Base-by-base conservation (phyloP, 2,113 vertebrate species). In the Cebidichthys violaceus region DNA sequence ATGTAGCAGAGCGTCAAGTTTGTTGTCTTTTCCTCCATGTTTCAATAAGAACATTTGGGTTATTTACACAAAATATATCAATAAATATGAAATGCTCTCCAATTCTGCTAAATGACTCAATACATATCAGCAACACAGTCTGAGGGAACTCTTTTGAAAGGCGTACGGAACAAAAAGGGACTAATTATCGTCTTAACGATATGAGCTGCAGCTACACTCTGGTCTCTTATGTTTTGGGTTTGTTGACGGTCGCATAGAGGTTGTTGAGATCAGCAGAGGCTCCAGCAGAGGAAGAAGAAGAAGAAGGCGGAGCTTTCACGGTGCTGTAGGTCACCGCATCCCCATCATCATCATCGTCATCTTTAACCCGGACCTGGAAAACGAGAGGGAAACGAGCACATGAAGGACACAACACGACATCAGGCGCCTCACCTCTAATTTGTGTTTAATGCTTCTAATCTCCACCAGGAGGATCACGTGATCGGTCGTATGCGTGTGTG, bases 241-340 rank as follows among this genome's bases (percentile, higher is more conserved):
- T n/a, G 11, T 22, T 66, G 73, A 83, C 1, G 31, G 67, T 47
- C 1, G 76, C 35, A 1, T 86, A 77, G 50, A 83, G 37, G 17
- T 3, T 1, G 31, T 8, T 75, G 61, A 31, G 39, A 43, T 86
- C 77, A 35, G 27, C n/a, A 2, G 77, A 77, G n/a, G 33, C 45
- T 43, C 17, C 47, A 41, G 47, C 61, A 66, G 61, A 33, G 59
- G 62, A 33, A 68, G 62, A 2, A 29, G 39, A 50, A 13, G 50
- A 41, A 29, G 39, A 50, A 13, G 50, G 31, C 1, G 22, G 0
- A 50, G 14, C 6, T 35, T 41, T 89, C 37, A 89, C 79, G 0
- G 71, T 43, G 52, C 24, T 71, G 69, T 87, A 85, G 11, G 70
- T 90, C 69, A 89, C 79, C 7, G 35, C 60, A 22, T 33, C 33